Base-by-base conservation (phyloP, 2,797 vertebrate species). In the Heliangelus exortis region DNA sequence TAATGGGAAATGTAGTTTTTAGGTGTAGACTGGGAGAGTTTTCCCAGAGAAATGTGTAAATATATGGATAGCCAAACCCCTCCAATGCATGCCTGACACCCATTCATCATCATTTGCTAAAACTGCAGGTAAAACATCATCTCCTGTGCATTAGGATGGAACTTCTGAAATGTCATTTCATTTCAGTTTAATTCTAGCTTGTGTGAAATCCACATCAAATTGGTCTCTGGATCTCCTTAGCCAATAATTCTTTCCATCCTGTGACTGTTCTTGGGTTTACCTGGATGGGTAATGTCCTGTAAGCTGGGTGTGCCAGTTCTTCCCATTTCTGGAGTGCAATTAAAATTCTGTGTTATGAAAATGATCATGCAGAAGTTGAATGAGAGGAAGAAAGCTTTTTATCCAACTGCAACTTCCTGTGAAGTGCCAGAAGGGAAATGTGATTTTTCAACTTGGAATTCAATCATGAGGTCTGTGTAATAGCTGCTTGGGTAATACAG, bases 371-470 rank as follows among this genome's bases (percentile, higher is more conserved):
- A 73, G 57, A 51, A 69, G 20, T 57, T 82, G 74, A 85, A 29
- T 51, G n/a, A 74, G 10, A 15, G n/a, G 83, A 51, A 59, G 45
- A 12, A 36, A 41, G 43, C 23, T 25, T 87, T 69, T 94, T 43
- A 67, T 39, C 18, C 33, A 15, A 2, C 12, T 74, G 66, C 71
- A 84, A 39, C 71, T 83, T 88, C 92, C 88, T 89, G 86, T 81
- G 71, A 79, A 93, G 84, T 87, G 80, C 80, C 84, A 83, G 92
- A 75, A 89, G 94, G 74, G 79, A 85, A 89, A 75, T 41, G 25
- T 71, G 79, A 87, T 85, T 85, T 93, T 94, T 84, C 72, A 21
- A 25, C 72, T 36, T 83, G 89, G 93, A 89, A 93, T 89, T 80
- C 14, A 16, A 3, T 91, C 17, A 55, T 77, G 39, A 62, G 75